Evolutionary conservation across 2,888 invertebrate genomes (phyloP).

Genomic region (Xylota segnis): DNA sequence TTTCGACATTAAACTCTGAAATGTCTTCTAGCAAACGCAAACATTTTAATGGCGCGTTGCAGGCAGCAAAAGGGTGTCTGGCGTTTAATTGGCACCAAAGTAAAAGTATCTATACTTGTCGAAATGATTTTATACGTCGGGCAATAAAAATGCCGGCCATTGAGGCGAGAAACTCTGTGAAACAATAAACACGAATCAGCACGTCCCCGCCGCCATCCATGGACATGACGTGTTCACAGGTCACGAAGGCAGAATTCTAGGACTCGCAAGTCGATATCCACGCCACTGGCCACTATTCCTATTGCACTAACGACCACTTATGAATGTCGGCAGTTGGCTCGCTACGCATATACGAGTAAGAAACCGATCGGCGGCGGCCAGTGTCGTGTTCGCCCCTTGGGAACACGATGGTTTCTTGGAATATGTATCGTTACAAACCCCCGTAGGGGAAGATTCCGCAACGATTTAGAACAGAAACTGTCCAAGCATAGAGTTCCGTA

Average conservation of each 20-base stretch:
- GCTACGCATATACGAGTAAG: constrained; percentile 45
- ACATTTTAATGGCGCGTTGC: constrained; percentile 59
- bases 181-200: constrained; percentile 65
- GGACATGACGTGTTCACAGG: constrained; percentile 67
- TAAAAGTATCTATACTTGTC: constrained; percentile 3
- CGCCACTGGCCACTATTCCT: constrained; percentile 53
- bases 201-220: constrained; percentile 44
- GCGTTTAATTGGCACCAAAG: constrained; percentile 59
- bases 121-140: constrained; percentile 32
- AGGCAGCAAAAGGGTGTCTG: constrained; percentile 53
- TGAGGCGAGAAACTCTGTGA: constrained; percentile 42
- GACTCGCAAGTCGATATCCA: constrained; percentile 48
- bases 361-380: constrained; percentile 31
- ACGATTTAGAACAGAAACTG: constrained; percentile 40
- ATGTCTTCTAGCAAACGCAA: constrained; percentile 46
- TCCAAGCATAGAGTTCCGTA: constrained; percentile 63
- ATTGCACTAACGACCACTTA: constrained; percentile 61
- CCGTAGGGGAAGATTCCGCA: constrained; percentile 60
- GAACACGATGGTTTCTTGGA: constrained; percentile 56
- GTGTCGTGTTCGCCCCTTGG: constrained; percentile 54
- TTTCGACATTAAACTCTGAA: constrained; percentile 34
- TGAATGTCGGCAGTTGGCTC: constrained; percentile 34
- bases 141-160: constrained; percentile 60
- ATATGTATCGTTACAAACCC: constrained; percentile 43
- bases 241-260: constrained; percentile 74